phyloP scores from a whole-genome alignment of 2,113 vertebrate genomes.

The Syngnathus scovelli region DNA sequence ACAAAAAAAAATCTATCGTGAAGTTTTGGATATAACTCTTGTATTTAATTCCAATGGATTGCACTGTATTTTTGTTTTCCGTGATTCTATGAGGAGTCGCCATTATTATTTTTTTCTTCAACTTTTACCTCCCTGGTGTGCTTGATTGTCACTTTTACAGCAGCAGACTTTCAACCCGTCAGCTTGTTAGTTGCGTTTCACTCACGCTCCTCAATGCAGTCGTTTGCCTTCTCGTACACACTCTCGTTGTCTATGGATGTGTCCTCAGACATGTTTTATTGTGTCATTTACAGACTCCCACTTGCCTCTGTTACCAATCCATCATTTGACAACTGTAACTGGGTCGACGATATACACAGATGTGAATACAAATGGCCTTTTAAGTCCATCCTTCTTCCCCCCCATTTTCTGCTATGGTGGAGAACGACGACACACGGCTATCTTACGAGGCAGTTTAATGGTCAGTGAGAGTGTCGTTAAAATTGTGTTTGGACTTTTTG shows the following conservation, averaged over 20 bases:
- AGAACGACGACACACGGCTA: not conserved
- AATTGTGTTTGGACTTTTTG: conserved; percentile 6
- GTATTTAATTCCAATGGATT: no score
- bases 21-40: not conserved
- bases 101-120: not conserved
- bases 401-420: conserved; percentile 5
- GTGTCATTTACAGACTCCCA: conserved; percentile 39
- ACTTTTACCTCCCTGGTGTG: not conserved
- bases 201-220: conserved; percentile 15
- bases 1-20: not conserved
- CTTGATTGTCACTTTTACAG: not conserved
- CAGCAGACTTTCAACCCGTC: conserved; percentile 22
- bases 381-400: conserved; percentile 18
- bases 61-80: not conserved
- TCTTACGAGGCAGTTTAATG: conserved; percentile 14
- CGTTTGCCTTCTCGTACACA: conserved; percentile 21
- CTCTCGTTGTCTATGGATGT: conserved; percentile 34
- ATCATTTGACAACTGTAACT: conserved; percentile 45
- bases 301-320: conserved; percentile 28
- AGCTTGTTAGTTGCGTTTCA: conserved; percentile 24
- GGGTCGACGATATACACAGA: conserved; percentile 12
- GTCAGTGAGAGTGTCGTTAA: conserved; percentile 3
- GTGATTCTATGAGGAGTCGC: not conserved
- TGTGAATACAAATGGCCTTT: conserved; percentile 58
- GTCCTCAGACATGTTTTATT: conserved; percentile 42